Evolutionary conservation across 2,113 vertebrate genomes (phyloP).

Genomic region (Cyanoramphus novaezelandiae): DNA sequence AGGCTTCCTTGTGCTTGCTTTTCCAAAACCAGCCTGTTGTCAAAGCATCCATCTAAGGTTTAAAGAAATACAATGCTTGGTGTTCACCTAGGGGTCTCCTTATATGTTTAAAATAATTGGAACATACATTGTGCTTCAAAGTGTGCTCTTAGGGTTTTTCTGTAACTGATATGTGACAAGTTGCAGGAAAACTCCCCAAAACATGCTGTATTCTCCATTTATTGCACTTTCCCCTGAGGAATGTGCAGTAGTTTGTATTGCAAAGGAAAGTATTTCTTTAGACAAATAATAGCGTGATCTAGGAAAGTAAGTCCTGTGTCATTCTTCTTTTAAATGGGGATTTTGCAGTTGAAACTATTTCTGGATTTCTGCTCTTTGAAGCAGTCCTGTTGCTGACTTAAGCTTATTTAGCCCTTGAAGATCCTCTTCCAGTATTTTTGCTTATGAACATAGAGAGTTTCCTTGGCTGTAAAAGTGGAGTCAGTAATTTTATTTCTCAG

Average conservation of each 20-base stretch:
- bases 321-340: neutral
- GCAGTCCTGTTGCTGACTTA: neutral
- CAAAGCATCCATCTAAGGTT: neutral
- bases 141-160: neutral
- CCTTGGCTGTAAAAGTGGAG: neutral
- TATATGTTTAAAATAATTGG: neutral
- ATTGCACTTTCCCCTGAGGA: neutral
- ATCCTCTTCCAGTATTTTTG: neutral
- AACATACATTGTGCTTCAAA: neutral
- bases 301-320: neutral
- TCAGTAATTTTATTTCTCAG: slow-evolving; percentile 15
- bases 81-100: neutral
- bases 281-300: neutral
- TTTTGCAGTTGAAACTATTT: neutral
- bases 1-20: neutral
- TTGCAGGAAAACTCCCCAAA: neutral
- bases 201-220: neutral
- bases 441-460: neutral
- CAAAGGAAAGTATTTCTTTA: neutral
- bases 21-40: neutral
- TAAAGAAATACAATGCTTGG: neutral
- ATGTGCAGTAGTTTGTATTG: neutral
- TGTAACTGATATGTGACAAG: neutral
- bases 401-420: neutral
- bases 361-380: neutral